Evolutionary conservation across 2,888 invertebrate species (phyloP).

Genomic region (Conomelus anceps): DNA sequence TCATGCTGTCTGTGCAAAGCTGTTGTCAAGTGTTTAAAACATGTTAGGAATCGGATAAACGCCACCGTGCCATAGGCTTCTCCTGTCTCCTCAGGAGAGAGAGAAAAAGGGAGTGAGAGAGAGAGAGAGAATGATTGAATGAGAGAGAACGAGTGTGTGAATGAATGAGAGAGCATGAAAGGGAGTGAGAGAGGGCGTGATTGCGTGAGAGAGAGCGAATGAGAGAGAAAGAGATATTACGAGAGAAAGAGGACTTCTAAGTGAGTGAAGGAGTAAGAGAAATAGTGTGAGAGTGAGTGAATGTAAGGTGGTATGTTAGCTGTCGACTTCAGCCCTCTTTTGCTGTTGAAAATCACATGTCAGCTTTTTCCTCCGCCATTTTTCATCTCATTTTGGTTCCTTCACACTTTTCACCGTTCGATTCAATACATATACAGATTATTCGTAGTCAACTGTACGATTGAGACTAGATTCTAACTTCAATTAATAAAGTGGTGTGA

Average conservation of each 20-base stretch:
- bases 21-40: not conserved
- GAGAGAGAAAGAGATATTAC: too few species aligned
- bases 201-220: not conserved
- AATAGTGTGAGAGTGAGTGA: not conserved
- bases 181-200: not conserved
- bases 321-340: not conserved
- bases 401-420: not conserved
- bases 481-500: not conserved
- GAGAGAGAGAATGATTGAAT: not conserved
- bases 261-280: not conserved
- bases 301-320: not conserved
- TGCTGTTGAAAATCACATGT: not conserved
- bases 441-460: too few species aligned
- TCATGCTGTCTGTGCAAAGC: not conserved
- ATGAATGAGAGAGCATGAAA: not conserved
- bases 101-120: not conserved
- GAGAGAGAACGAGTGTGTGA: not conserved
- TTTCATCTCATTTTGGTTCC: not conserved
- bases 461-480: not conserved
- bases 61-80: not conserved
- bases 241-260: not conserved
- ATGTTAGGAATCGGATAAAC: not conserved
- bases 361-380: not conserved
- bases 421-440: not conserved
- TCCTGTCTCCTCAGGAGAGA: not conserved